Percentiles rank a stretch among this genome's conserved stretches.
phyloP scores from a whole-genome alignment of 2,113 vertebrate genomes.

The Sinocyclocheilus rhinocerous region DNA sequence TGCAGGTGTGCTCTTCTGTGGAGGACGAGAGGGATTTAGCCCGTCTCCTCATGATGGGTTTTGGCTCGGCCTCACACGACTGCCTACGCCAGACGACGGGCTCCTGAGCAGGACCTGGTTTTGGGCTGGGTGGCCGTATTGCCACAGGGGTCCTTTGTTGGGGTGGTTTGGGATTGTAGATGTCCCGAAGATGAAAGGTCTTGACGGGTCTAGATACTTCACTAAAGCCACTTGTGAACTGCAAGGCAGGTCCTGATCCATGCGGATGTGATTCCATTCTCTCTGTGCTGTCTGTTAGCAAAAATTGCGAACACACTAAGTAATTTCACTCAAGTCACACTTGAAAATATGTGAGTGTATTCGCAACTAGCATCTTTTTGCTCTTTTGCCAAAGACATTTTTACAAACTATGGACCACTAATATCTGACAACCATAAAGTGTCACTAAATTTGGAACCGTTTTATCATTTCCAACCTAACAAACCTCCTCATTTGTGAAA shows the following conservation, averaged over 20 bases:
- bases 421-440: too few relatives aligned
- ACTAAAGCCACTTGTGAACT: slow-evolving; percentile 62
- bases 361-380: too few relatives aligned
- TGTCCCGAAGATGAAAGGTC: slow-evolving; percentile 66
- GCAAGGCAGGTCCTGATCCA: slow-evolving; percentile 38
- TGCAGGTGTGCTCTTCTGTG: slow-evolving; percentile 53
- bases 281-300: background rate
- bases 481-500: too few relatives aligned
- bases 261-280: slow-evolving; percentile 47
- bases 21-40: slow-evolving; percentile 81
- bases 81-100: background rate
- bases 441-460: too few relatives aligned
- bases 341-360: too few relatives aligned
- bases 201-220: slow-evolving; percentile 70
- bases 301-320: background rate
- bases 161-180: slow-evolving; percentile 59
- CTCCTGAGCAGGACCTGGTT: slow-evolving; percentile 33
- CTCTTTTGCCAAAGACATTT: too few relatives aligned
- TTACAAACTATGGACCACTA: too few relatives aligned
- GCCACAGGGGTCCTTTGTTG: slow-evolving; percentile 48
- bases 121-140: slow-evolving; percentile 63
- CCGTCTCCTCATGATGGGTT: slow-evolving; percentile 80
- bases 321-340: too few relatives aligned
- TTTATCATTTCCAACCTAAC: too few relatives aligned
- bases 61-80: slow-evolving; percentile 72